Evolutionary conservation across 1,140 invertebrate species (phyloP), one percentile per base, ranked within the genome.

Genomic region (Ceratosolen solmsi): DNA sequence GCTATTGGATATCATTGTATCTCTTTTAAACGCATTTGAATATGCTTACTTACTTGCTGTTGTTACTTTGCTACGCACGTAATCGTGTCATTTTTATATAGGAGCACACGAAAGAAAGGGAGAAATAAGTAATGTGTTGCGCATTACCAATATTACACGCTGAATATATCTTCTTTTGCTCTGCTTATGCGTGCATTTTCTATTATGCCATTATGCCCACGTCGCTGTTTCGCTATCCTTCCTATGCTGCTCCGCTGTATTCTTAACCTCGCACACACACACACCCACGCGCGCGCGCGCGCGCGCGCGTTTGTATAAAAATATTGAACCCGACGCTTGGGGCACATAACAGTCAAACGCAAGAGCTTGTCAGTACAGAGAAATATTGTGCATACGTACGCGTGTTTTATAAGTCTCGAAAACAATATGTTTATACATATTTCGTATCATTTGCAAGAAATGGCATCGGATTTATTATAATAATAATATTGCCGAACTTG

Each of bases 141-240:
- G 25, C 58, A 77, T 77, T 77, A 65, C 58, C 56, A 54, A 46
- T 65, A 77, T 77, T 77, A 77, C 56, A 77, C 41, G 58, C 72
- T 74, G 7, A 22, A 20, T 36, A 74, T 72, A 51, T 72, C 25
- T 30, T 30, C 51, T 22, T 33, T 60, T 36, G 20, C 15, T 36
- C 36, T 38, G 22, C 20, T 68, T 68, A 68, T 74, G 25, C 30
- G 20, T 11, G 25, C 58, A 77, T 58, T 58, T 60, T 41, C 46
- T 41, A 33, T 33, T 60, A 60, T 60, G 22, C 27, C 72, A 60
- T 75, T 75, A 60, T n/a, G 27, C 17, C 11, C 15, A 22, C 1
- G 30, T 25, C 20, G 54, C 25, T 41, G n/a, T 38, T 58, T 56
- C 56, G 54, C 25, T 27, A 46, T 54, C 49, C 22, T 8, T 60